phyloP scores from a whole-genome alignment of 2,888 invertebrate species.

The Zelleria hepariella region DNA sequence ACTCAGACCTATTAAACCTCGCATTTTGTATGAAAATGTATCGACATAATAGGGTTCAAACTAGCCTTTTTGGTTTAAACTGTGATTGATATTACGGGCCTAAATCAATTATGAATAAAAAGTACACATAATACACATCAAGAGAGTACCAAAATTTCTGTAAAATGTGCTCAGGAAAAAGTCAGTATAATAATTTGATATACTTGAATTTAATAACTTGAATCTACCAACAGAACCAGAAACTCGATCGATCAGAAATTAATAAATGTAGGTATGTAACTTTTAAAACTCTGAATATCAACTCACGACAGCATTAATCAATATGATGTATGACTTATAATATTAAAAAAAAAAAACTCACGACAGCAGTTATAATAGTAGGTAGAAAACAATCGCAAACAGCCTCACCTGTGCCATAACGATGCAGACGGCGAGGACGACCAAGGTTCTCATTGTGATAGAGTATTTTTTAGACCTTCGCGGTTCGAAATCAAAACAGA shows the following conservation, averaged over 20 bases:
- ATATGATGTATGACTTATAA: too few species aligned
- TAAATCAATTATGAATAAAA: too few species aligned
- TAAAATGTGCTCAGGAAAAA: too few species aligned
- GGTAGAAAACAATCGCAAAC: background rate
- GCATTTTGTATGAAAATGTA: too few species aligned
- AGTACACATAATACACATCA: too few species aligned
- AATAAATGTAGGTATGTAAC: background rate
- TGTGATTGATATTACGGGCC: background rate
- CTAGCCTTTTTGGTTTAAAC: too few species aligned
- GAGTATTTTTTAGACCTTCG: background rate
- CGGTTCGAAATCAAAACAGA: background rate
- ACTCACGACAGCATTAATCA: too few species aligned
- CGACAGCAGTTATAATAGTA: background rate
- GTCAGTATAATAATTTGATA: too few species aligned
- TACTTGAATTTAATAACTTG: too few species aligned
- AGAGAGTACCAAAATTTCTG: too few species aligned
- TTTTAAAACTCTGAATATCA: too few species aligned
- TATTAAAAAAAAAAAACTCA: background rate
- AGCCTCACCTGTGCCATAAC: constrained; percentile 49
- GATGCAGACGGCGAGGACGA: constrained; percentile 52
- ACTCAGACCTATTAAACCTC: background rate
- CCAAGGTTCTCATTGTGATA: constrained; percentile 47
- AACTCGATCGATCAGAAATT: background rate
- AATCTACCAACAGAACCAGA: too few species aligned
- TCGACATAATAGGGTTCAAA: background rate